Conservation (phyloP, 2,113 vertebrate genomes). For the Donacobius atricapilla region DNA sequence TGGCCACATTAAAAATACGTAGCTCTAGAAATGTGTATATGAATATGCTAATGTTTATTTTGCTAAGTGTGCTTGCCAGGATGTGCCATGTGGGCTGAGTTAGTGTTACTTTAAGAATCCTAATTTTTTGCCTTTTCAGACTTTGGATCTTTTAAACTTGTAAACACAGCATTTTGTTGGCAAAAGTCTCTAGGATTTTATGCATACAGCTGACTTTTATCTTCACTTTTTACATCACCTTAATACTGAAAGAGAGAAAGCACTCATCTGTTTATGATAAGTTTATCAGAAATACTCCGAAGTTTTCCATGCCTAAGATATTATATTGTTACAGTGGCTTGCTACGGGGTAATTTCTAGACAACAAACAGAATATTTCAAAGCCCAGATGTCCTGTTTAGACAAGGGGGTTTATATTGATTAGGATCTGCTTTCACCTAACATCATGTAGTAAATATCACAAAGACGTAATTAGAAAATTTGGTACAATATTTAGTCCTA, state of each 20-base stretch:
- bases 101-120: conserved; percentile 64
- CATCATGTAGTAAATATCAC: conserved; percentile 59
- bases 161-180: conserved; percentile 59
- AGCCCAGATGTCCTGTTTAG: conserved; percentile 71
- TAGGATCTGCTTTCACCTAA: conserved; percentile 69
- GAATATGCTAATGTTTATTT: conserved; percentile 68
- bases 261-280: conserved; percentile 42
- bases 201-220: conserved; percentile 58
- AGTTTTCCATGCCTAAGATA: conserved; percentile 44
- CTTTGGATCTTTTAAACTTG: conserved; percentile 63
- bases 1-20: conserved; percentile 60
- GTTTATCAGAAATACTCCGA: conserved; percentile 56
- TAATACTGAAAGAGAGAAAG: conserved; percentile 44
- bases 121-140: conserved; percentile 62
- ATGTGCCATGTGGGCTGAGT: conserved; percentile 60
- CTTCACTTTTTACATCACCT: conserved; percentile 60
- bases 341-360: conserved; percentile 54
- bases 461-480: conserved; percentile 76
- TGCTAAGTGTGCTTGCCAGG: conserved; percentile 43
- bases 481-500: conserved; percentile 69
- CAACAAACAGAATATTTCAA: conserved; percentile 66
- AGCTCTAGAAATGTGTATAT: conserved; percentile 53
- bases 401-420: conserved; percentile 68
- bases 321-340: conserved; percentile 59
- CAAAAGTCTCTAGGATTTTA: conserved; percentile 1